Evolutionary conservation across 2,888 invertebrate genomes (phyloP), one percentile per base, ranked within the genome.

Genomic region (Leuctra nigra): DNA sequence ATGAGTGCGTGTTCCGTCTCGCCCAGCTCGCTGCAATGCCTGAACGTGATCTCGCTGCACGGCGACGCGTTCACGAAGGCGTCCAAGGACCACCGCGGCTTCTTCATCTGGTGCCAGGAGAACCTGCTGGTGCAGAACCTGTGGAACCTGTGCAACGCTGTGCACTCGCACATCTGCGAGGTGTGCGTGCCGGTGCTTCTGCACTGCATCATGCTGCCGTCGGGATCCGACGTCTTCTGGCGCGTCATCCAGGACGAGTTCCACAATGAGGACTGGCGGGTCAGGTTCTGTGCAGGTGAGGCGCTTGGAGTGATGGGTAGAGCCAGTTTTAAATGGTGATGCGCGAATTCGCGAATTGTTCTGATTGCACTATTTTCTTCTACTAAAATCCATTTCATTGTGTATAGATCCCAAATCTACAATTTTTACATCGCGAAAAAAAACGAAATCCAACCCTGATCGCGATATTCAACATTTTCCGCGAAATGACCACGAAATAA

Each of bases 211-310:
- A 94, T 96, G 0, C 77, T 99, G 61, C 90, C 95, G 0, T 85
- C 89, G 57, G 99, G 99, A 1, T 88, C 91, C 0, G 96, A 97
- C 70, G 90, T 95, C 46, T 92, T 99, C 72, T 98, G 98, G 88
- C 83, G 87, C 62, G 82, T 95, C n/a, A 84, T 99, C 54, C 90
- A 97, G 68, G 89, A 91, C 66, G 91, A 93, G 69, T 99, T 98
- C 74, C 93, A 94, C 64, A 86, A 84, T 68, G 78, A 80, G 7
- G 91, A 95, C 72, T 93, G 96, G 87, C 83, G 87, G 62, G 81
- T 85, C 16, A 78, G 99, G 63, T 98, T 97, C 75, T 85, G 89
- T 47, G 95, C 98, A 63, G 83, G 83, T 83, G 66, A 54, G 62
- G 16, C 11, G 29, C 99, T 98, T 73, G 80, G 95, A 63, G 94